A percentile compares a stretch with the other conserved stretches of the same genome.
These are phyloP conservation scores for Scaptomyza caliginosa DNA, from an alignment of 2,888 invertebrate species.

Conservation along the genomic window DNA sequence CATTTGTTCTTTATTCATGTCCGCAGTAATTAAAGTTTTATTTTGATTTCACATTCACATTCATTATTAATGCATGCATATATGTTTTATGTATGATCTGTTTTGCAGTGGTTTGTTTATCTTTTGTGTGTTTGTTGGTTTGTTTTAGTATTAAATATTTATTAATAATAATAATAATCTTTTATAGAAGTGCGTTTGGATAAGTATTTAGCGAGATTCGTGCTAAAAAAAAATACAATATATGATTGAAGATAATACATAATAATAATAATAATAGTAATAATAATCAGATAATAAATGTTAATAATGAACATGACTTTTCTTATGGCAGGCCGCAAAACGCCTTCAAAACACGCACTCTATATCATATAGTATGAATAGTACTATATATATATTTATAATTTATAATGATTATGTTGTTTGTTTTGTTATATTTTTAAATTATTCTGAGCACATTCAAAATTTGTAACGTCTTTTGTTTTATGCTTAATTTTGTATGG, in stretches of 20 bases:
- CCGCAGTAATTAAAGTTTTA: constrained; percentile 28
- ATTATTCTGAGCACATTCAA: constrained; percentile 41
- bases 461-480: constrained; percentile 42
- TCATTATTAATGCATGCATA: neutral
- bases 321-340: constrained; percentile 52
- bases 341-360: constrained; percentile 25
- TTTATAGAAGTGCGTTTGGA: constrained; percentile 42
- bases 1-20: constrained; percentile 6
- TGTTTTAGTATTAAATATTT: constrained; percentile 41
- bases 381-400: constrained; percentile 7
- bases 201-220: constrained; percentile 56
- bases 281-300: constrained; percentile 36
- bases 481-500: constrained; percentile 1
- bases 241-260: constrained; percentile 38
- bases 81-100: neutral
- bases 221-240: constrained; percentile 50
- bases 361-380: constrained; percentile 6
- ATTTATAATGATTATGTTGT: constrained; percentile 1
- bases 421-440: constrained; percentile 1
- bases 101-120: neutral
- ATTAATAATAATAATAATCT: constrained; percentile 45
- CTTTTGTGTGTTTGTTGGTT: neutral
- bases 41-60: constrained; percentile 9
- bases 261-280: constrained; percentile 16
- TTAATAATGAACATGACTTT: constrained; percentile 62